These are phyloP conservation scores for Achlya flavicornis DNA, from an alignment of 2,888 invertebrate genomes.

Conservation along the genomic window DNA sequence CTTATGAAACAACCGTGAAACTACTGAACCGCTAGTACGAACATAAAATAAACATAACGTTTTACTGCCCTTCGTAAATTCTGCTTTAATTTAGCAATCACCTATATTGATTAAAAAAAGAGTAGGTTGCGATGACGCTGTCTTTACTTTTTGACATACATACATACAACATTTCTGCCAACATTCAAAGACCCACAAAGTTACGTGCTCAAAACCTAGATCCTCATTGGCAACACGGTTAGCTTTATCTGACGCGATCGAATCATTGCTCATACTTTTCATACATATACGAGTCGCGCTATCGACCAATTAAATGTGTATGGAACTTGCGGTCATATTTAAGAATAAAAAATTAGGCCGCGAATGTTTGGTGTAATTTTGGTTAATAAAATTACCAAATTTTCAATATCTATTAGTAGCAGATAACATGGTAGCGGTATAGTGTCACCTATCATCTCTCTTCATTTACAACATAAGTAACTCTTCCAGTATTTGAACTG, in stretches of 20 bases:
- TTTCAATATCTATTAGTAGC: too few species aligned
- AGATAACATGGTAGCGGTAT: too few species aligned
- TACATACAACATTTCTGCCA: slow-evolving; percentile 46
- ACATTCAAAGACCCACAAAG: slow-evolving; percentile 61
- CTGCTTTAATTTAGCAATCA: slow-evolving; percentile 16
- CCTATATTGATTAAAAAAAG: slow-evolving; percentile 29
- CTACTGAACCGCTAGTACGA: slow-evolving; percentile 22
- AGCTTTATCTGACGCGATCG: slow-evolving; percentile 66
- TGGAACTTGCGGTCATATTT: neutral
- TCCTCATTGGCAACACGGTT: slow-evolving; percentile 70
- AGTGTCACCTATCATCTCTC: too few species aligned
- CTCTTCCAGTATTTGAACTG: too few species aligned
- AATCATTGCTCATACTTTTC: slow-evolving; percentile 36
- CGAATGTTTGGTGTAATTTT: neutral
- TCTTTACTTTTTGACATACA: slow-evolving; percentile 64
- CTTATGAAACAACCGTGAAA: slow-evolving; percentile 50
- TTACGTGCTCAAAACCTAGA: slow-evolving; percentile 75
- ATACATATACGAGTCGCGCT: neutral
- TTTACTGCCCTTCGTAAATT: slow-evolving; percentile 20
- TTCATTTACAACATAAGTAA: too few species aligned
- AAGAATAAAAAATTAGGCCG: neutral
- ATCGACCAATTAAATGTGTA: neutral
- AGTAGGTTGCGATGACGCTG: slow-evolving; percentile 51
- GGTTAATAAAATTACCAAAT: neutral
- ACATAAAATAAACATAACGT: slow-evolving; percentile 20